Base-by-base conservation (phyloP, 2,113 vertebrate genomes). In the Scytalopus superciliaris region DNA sequence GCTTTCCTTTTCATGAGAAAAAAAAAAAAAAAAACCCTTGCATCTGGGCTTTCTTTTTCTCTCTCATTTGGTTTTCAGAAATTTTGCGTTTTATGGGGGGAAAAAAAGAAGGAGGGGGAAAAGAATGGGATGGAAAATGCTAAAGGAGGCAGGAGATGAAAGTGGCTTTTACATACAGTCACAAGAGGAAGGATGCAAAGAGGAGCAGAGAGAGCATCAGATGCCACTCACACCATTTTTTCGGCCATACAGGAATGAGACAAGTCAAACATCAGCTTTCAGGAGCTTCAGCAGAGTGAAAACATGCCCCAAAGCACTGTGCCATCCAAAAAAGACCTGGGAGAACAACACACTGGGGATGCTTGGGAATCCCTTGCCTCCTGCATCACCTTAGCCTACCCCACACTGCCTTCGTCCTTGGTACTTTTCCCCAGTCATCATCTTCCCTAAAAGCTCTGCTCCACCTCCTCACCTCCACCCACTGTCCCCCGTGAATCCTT, bases 1-100 rank as follows among this genome's bases (percentile, higher is more conserved):
- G 52, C 57, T 75, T 96, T 83, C n/a, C 70, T 89, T 97, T 97
- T 96, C 94, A 96, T 33, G 79, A 92, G 93, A 68, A 45, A 60
- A 75, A 59, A 52, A 62, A 22, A 33, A 31, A 44, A 19, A 35
- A 35, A 68, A 77, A 68, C n/a, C n/a, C 87, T 95, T 89, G 75
- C 72, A 84, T 82, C 57, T 35, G 37, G 50, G 52, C 39, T 85
- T 89, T 82, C 79, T 76, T 59, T 79, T 42, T 89, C 66, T 81
- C 57, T 91, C 84, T 93, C 63, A 50, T 88, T 91, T 70, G 30
- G 19, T 91, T 77, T 91, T 81, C 83, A 78, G 90, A 96, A 85
- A 87, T 68, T 64, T 67, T 68, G 30, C 24, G 67, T 76, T 66
- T 88, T 52, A 50, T 31, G n/a, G n/a, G 42, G 42, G 33, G 31